Percentiles rank a stretch among this genome's conserved stretches.
phyloP scores from a whole-genome alignment of 2,797 vertebrate genomes.

The Cebuella pygmaea region DNA sequence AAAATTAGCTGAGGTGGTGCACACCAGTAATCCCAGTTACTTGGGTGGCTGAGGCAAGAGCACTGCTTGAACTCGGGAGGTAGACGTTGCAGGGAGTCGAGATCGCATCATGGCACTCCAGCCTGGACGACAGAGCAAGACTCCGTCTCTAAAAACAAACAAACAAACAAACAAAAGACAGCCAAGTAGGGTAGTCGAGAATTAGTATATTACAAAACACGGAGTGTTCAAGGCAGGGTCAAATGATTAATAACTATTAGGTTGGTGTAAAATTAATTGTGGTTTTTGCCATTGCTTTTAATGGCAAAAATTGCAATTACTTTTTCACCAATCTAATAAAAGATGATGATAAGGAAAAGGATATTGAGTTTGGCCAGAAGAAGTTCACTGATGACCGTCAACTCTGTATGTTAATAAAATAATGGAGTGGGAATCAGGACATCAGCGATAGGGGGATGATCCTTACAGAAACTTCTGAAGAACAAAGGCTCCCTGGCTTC shows the following conservation, averaged over 20 bases:
- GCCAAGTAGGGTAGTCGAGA: fast-evolving
- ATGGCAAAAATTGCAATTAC: not conserved
- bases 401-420: not conserved
- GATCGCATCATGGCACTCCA: too few relatives aligned
- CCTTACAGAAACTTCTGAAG: not conserved
- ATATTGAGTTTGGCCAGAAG: not conserved
- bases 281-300: not conserved
- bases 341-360: not conserved
- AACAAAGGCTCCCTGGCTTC: not conserved
- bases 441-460: not conserved
- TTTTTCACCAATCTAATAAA: not conserved
- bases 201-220: not conserved
- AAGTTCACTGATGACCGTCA: not conserved
- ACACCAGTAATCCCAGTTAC: too few relatives aligned
- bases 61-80: too few relatives aligned
- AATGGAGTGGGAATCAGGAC: not conserved
- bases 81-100: too few relatives aligned
- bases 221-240: not conserved
- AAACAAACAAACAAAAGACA: not conserved
- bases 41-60: too few relatives aligned
- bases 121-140: too few relatives aligned
- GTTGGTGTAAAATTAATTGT: not conserved
- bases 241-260: not conserved
- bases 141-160: too few relatives aligned
- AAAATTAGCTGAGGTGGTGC: too few relatives aligned